Conservation (phyloP, 1,140 invertebrate genomes). For the Lasioglossum albipes region DNA sequence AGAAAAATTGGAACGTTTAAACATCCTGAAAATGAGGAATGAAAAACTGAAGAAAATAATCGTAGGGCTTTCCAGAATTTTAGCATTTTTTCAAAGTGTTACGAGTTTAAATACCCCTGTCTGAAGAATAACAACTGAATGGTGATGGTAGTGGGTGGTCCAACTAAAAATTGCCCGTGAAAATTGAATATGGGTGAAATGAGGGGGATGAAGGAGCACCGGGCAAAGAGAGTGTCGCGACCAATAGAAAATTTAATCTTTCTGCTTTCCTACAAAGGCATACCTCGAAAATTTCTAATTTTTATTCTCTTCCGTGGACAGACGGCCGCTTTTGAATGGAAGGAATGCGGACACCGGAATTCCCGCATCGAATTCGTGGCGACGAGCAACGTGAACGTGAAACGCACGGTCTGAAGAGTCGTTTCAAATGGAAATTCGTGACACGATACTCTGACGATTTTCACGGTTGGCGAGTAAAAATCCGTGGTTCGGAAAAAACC, state of each 20-base stretch:
- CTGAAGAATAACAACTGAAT: not conserved
- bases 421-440: conserved; percentile 59
- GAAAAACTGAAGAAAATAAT: no score
- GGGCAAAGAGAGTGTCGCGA: not conserved
- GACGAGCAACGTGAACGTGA: conserved; percentile 23
- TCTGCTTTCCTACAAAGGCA: not conserved
- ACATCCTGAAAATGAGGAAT: no score
- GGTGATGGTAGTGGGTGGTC: not conserved
- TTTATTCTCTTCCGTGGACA: not conserved
- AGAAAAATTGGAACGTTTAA: no score
- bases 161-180: not conserved
- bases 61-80: no score
- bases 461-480: conserved; percentile 45
- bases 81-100: no score
- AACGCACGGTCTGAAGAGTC: not conserved
- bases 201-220: not conserved
- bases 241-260: conserved; percentile 4
- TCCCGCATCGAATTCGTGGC: conserved; percentile 28
- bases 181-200: not conserved
- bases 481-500: conserved; percentile 44
- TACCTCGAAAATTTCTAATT: conserved; percentile 5
- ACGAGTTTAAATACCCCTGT: no score
- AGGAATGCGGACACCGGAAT: not conserved
- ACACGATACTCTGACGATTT: conserved; percentile 40
- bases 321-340: not conserved